A percentile compares a stretch with the other conserved stretches of the same genome.
phyloP scores from a whole-genome alignment of 2,797 vertebrate species.

The Pangasius krempfi region DNA sequence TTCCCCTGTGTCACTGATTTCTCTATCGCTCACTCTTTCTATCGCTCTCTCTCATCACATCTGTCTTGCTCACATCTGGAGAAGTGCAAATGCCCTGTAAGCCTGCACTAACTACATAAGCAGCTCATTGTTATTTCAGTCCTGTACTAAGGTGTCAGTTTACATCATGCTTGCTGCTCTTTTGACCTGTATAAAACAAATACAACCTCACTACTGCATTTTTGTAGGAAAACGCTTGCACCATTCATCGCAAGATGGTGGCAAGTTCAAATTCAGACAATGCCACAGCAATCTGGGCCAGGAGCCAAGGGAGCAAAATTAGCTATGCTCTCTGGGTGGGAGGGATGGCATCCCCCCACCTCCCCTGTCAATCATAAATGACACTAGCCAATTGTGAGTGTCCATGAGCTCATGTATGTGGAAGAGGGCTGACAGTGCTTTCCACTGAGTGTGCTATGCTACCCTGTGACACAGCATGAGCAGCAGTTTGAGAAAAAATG shows the following conservation, averaged over 20 bases:
- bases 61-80: constrained; percentile 78
- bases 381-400: neutral
- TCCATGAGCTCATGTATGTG: neutral
- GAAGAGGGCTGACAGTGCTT: neutral
- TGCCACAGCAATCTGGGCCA: neutral
- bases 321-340: neutral
- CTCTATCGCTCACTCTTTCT: constrained; percentile 48
- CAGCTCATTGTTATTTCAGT: constrained; percentile 69
- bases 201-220: neutral
- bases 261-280: neutral
- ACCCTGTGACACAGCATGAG: neutral
- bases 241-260: neutral
- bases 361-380: neutral
- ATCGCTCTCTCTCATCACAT: constrained; percentile 63
- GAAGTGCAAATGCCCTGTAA: constrained; percentile 72
- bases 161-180: neutral
- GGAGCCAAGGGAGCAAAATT: neutral
- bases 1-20: constrained; percentile 64
- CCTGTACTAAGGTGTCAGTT: constrained; percentile 39
- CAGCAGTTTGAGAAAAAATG: neutral
- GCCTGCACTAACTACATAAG: constrained; percentile 68
- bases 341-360: neutral
- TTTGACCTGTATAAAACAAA: neutral
- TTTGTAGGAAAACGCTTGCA: neutral
- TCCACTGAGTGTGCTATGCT: neutral